Base-by-base conservation (phyloP, 2,113 vertebrate species). In the Neogobius melanostomus region DNA sequence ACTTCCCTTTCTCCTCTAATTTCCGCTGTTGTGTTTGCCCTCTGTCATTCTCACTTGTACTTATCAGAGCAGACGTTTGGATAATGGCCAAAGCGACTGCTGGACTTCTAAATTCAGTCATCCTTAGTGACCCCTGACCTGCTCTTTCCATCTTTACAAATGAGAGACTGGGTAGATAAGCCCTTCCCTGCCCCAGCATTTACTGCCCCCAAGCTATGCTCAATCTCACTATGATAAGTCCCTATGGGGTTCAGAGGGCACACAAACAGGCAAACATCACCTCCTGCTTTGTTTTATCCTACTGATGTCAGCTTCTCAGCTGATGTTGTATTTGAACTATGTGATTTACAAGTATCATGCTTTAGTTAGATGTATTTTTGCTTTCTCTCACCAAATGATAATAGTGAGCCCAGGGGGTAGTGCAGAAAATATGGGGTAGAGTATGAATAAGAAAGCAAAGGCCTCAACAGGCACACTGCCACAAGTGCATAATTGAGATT, bases 61-160 rank as follows among this genome's bases (percentile, higher is more conserved):
- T 93, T 93, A 93, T 93, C 92, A 89, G 89, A 85, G 72, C 82
- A 89, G 89, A 92, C 89, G 53, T 84, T 83, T 77, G 76, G 88
- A 92, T 93, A 93, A 91, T 88, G 82, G 86, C 85, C 78, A 77
- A 83, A 84, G 71, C 88, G 89, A 85, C 88, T 74, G 71, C 82
- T 71, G 81, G 85, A 89, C 79, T 86, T 89, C 91, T 92, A 91
- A 90, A 93, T 91, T 84, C 90, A 86, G 89, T 90, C 89, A 87
- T 85, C 88, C 89, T 83, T 3, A 74, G 73, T 80, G 90, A 93
- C 91, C 92, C 72, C 68, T 91, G 92, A 91, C 90, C 89, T 64
- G 79, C 59, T 82, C 88, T 90, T 87, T 90, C 87, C 90, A 91
- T 92, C 92, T 92, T 91, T 90, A 91, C 90, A 91, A 90, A 90